phyloP scores from a whole-genome alignment of 1,140 invertebrate genomes.

The Trigoniulus corallinus region DNA sequence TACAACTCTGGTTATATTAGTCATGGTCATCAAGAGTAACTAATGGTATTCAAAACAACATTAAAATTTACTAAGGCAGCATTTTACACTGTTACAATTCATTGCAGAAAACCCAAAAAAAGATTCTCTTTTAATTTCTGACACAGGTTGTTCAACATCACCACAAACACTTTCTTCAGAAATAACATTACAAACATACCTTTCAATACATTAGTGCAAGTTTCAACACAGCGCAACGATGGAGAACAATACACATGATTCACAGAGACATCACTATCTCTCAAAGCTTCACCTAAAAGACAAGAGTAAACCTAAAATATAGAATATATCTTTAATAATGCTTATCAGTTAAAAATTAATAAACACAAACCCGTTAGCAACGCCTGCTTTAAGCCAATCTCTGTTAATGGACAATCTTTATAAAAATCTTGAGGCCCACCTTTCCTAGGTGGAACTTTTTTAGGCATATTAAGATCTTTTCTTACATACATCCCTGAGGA shows the following conservation, averaged over 20 bases:
- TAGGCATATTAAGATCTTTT: constrained; percentile 80
- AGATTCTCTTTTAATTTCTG: background rate
- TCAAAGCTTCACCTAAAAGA: constrained; percentile 59
- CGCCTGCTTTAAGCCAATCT: constrained; percentile 37
- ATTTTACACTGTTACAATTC: background rate
- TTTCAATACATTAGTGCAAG: constrained; percentile 48
- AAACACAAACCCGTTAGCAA: constrained; percentile 21
- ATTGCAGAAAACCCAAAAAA: background rate
- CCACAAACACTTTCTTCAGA: background rate
- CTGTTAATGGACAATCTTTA: constrained; percentile 72
- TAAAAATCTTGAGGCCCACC: constrained; percentile 45
- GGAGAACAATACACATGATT: constrained; percentile 66
- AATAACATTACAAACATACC: constrained; percentile 23
- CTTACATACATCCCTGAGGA: constrained; percentile 41
- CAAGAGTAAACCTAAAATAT: constrained; percentile 42
- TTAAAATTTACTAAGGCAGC: no score
- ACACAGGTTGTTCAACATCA: background rate
- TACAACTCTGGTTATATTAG: no score
- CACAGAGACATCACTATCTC: constrained; percentile 42
- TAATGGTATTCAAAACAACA: no score
- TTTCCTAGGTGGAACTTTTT: constrained; percentile 38
- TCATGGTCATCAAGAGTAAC: no score
- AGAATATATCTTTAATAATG: constrained; percentile 9
- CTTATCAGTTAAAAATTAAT: constrained; percentile 9
- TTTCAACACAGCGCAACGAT: constrained; percentile 78